Evolutionary conservation across 1,140 invertebrate species (phyloP).

Genomic region (Lasaia peninsularis): DNA sequence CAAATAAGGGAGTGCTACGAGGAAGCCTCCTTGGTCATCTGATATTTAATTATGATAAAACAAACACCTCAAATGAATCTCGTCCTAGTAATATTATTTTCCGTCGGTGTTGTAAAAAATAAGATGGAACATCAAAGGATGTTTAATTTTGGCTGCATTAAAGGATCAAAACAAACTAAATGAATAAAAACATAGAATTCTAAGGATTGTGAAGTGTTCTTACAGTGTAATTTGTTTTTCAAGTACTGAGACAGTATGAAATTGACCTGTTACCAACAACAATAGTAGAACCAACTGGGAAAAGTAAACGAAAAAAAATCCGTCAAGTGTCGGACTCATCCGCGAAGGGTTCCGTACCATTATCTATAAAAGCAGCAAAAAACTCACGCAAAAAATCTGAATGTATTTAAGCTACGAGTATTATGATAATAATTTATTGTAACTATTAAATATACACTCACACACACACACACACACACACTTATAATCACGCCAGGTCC

Average conservation of each 20-base stretch:
- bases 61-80: constrained; percentile 8
- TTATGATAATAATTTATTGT: too few relatives aligned
- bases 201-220: neutral
- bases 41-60: constrained; percentile 13
- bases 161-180: neutral
- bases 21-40: constrained; percentile 6
- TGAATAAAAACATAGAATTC: neutral
- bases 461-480: too few relatives aligned
- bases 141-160: neutral
- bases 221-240: neutral
- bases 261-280: neutral
- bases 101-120: neutral
- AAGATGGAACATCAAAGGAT: constrained; percentile 7
- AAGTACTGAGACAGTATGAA: neutral
- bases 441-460: too few relatives aligned
- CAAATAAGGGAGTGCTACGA: neutral
- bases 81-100: constrained; percentile 2
- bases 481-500: too few relatives aligned
- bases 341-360: too few relatives aligned
- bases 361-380: too few relatives aligned
- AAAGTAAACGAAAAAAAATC: neutral
- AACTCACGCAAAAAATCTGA: too few relatives aligned
- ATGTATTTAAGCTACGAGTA: too few relatives aligned
- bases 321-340: neutral
- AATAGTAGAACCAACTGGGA: neutral